These are phyloP conservation scores for Cassiopea andromeda DNA, from an alignment of 30 jellyfish, hydroid and myxozoan species.

Conservation along the genomic window DNA sequence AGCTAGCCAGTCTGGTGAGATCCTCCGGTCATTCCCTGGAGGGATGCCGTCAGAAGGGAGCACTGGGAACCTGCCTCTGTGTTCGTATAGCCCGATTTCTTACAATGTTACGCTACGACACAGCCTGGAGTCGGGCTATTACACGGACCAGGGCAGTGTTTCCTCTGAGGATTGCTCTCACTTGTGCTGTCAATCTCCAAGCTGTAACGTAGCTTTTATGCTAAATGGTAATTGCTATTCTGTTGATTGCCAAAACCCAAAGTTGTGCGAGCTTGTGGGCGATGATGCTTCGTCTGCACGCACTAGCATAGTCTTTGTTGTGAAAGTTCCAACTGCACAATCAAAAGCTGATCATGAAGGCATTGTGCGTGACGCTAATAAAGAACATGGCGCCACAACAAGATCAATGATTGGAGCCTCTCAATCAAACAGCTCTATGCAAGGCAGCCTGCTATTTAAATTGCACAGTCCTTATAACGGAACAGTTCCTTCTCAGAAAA, in stretches of 20 bases:
- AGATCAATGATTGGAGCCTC: neutral
- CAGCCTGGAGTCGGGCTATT: slow-evolving; percentile 99
- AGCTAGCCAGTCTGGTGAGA: slow-evolving; percentile 54
- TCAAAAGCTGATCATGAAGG: neutral
- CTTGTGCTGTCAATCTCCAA: slow-evolving; percentile 88
- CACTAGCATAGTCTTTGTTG: slow-evolving; percentile 69
- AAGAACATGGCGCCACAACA: neutral
- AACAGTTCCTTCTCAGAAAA: neutral
- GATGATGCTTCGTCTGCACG: slow-evolving; percentile 42
- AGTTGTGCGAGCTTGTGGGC: slow-evolving; percentile 75
- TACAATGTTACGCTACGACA: slow-evolving; percentile 99
- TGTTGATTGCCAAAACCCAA: slow-evolving; percentile 75
- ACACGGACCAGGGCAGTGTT: slow-evolving; percentile 95
- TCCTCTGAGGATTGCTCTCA: slow-evolving; percentile 80
- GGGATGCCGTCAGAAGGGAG: slow-evolving; percentile 9
- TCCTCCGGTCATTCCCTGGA: slow-evolving; percentile 18
- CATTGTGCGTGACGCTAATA: neutral
- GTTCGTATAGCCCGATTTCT: slow-evolving; percentile 99
- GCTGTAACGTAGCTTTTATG: slow-evolving; percentile 99
- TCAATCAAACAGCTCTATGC: neutral
- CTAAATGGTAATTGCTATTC: slow-evolving; percentile 90
- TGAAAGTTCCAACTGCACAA: neutral
- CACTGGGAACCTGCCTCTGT: slow-evolving; percentile 91
- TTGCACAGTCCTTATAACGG: neutral
- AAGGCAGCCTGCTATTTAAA: neutral